These are phyloP conservation scores for Mesorhabditis sp. DNA, from an alignment of 2,888 invertebrate species.

Conservation along the genomic window DNA sequence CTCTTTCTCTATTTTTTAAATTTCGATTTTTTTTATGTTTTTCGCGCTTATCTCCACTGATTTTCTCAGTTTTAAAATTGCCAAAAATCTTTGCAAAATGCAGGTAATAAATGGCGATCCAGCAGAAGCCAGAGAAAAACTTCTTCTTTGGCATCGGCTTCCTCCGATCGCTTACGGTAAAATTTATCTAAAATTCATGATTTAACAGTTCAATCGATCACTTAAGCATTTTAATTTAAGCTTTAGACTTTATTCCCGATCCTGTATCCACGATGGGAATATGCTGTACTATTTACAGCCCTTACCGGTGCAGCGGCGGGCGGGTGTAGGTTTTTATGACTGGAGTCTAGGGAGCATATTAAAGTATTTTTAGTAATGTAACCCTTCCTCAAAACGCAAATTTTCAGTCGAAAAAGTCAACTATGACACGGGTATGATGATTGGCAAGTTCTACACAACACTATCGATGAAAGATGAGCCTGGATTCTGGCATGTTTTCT, in stretches of 20 bases:
- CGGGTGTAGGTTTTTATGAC: background rate
- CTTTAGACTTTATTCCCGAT: constrained; percentile 21
- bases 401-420: constrained; percentile 63
- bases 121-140: constrained; percentile 21
- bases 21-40: too few species aligned
- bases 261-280: constrained; percentile 25
- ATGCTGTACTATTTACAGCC: constrained; percentile 23
- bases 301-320: constrained; percentile 23
- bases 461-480: constrained; percentile 61
- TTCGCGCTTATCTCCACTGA: too few species aligned
- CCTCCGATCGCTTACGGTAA: constrained; percentile 10
- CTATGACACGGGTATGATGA: constrained; percentile 64
- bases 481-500: constrained; percentile 60
- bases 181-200: background rate
- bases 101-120: constrained; percentile 16
- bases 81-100: background rate
- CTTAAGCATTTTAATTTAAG: background rate
- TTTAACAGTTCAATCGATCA: too few species aligned
- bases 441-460: constrained; percentile 64
- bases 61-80: too few species aligned
- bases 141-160: constrained; percentile 24
- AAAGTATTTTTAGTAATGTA: background rate
- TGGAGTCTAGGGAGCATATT: background rate
- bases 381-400: background rate
- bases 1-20: too few species aligned